Evolutionary conservation across 2,113 vertebrate species (phyloP).

Genomic region (Rhabdornis inornatus): DNA sequence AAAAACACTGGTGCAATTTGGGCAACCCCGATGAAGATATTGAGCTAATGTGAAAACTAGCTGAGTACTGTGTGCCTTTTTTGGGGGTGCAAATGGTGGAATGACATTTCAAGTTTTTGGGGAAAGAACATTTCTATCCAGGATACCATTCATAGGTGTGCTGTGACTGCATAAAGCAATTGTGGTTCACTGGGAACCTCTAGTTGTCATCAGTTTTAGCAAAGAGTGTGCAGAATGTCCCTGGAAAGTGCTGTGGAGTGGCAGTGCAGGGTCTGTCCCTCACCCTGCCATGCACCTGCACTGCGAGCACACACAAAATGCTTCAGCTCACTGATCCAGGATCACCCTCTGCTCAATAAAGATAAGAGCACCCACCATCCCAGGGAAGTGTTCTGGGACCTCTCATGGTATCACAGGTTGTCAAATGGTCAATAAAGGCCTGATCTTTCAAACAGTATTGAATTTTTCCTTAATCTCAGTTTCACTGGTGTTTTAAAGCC

Average conservation of each 20-base stretch:
- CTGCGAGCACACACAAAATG: background rate
- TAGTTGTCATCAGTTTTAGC: background rate
- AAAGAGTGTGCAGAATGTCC: background rate
- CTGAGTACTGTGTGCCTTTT: background rate
- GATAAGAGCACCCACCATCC: background rate
- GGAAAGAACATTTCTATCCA: background rate
- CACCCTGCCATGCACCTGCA: background rate
- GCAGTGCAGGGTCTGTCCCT: background rate
- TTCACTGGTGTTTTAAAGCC: background rate
- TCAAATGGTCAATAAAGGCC: background rate
- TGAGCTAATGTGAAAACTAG: background rate
- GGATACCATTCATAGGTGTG: background rate
- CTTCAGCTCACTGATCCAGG: background rate
- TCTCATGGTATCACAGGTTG: background rate
- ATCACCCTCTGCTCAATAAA: background rate
- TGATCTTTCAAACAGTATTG: background rate
- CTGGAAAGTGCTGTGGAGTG: background rate
- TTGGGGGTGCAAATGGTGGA: background rate
- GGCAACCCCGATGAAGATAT: background rate
- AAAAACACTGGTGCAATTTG: background rate
- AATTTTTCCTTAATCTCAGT: background rate
- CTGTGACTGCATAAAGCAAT: rapidly evolving
- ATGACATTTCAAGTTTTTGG: background rate
- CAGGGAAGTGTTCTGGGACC: rapidly evolving
- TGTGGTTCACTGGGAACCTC: background rate